Conservation (phyloP, 2,113 vertebrate genomes). For the Pungitius pungitius region DNA sequence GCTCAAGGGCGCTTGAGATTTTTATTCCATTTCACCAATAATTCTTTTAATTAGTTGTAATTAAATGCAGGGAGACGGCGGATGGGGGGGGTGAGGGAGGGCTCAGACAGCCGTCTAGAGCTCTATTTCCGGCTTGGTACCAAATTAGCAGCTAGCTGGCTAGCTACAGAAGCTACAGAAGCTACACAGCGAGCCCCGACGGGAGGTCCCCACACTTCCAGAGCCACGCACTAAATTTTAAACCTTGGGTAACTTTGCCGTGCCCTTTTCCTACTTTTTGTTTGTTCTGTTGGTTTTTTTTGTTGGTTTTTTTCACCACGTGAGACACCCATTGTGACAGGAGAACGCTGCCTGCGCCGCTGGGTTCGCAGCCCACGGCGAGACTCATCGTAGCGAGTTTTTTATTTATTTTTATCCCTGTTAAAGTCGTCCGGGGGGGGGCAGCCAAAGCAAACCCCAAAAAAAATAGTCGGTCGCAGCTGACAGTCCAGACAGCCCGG, state of each 20-base stretch:
- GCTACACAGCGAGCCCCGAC: not conserved
- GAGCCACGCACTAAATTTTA: too few relatives aligned
- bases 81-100: too few relatives aligned
- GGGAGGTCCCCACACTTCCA: too few relatives aligned
- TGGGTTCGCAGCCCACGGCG: too few relatives aligned
- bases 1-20: not conserved
- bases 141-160: not conserved
- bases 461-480: constrained; percentile 39
- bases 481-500: constrained; percentile 38
- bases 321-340: constrained; percentile 1
- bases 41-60: not conserved
- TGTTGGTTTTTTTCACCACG: too few relatives aligned
- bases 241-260: too few relatives aligned
- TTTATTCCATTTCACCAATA: not conserved
- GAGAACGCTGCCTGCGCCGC: not conserved
- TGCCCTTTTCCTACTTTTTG: too few relatives aligned
- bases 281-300: not conserved
- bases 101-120: not conserved
- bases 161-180: not conserved
- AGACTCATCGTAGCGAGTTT: too few relatives aligned
- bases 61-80: not conserved
- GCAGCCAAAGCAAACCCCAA: constrained; percentile 17
- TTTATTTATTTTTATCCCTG: too few relatives aligned
- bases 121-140: not conserved
- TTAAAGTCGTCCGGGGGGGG: constrained; percentile 15